Percentiles rank a stretch among this genome's conserved stretches.
Evolutionary conservation across 2,113 vertebrate species (phyloP).

Genomic region (Nicator chloris): DNA sequence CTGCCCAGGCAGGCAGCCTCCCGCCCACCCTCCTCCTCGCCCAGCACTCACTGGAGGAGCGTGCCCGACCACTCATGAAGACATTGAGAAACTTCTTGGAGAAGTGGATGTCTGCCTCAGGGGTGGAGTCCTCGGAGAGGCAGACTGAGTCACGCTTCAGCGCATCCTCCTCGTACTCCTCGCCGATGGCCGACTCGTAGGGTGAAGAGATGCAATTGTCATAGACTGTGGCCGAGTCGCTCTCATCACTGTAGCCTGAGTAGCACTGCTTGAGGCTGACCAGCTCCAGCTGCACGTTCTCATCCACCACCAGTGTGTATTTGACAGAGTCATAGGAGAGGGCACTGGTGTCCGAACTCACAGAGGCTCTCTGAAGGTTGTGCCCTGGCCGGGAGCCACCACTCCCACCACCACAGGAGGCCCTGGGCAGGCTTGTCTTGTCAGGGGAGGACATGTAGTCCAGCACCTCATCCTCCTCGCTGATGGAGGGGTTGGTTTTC

Average conservation of each 20-base stretch:
- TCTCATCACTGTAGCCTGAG: constrained; percentile 93
- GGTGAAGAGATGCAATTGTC: constrained; percentile 95
- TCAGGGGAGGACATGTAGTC: constrained; percentile 76
- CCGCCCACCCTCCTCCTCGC: not conserved
- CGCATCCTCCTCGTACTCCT: constrained; percentile 91
- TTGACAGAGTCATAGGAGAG: constrained; percentile 97
- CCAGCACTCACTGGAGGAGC: constrained; percentile 93
- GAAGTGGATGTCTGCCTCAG: constrained; percentile 87
- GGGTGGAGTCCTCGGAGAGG: constrained; percentile 89
- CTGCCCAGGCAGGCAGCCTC: not conserved
- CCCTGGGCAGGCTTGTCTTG: constrained; percentile 46
- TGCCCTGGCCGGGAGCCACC: constrained; percentile 48
- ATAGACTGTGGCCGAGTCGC: constrained; percentile 91
- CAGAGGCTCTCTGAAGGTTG: constrained; percentile 77
- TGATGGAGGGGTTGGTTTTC: constrained; percentile 88
- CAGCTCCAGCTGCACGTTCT: constrained; percentile 92
- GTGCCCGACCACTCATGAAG: constrained; percentile 93
- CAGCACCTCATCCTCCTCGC: constrained; percentile 87
- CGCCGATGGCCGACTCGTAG: constrained; percentile 89
- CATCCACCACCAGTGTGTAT: constrained; percentile 96
- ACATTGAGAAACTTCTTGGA: constrained; percentile 98
- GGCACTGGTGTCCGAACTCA: constrained; percentile 92
- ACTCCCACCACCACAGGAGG: constrained; percentile 57
- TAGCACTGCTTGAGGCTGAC: constrained; percentile 94
- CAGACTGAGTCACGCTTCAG: constrained; percentile 80